Conservation (phyloP, 2,113 vertebrate genomes). For the Nothoprocta pentlandii region DNA sequence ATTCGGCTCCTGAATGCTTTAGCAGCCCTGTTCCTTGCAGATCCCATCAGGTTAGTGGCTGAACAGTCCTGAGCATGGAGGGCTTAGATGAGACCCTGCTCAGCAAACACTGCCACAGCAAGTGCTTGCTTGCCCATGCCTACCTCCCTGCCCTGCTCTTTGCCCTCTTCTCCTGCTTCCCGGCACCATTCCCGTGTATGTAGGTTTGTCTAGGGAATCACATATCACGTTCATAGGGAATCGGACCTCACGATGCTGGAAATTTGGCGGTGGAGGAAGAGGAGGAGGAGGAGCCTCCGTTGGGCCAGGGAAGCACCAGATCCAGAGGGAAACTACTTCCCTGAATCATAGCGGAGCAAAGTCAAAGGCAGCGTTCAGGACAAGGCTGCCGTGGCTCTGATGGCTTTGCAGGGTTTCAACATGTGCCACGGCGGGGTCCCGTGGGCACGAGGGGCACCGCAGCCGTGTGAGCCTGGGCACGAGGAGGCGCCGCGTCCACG, state of each 20-base stretch:
- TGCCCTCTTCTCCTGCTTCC: neutral
- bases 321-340: neutral
- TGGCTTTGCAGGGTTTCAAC: slow-evolving; percentile 46
- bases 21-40: neutral
- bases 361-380: slow-evolving; percentile 1
- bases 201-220: too few species aligned
- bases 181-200: neutral
- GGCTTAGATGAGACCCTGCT: neutral
- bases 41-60: rapidly evolving
- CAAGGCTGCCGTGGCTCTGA: neutral
- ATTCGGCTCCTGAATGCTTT: neutral
- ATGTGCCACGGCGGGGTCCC: slow-evolving; percentile 64
- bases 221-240: too few species aligned
- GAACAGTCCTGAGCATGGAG: neutral
- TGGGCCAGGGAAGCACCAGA: neutral
- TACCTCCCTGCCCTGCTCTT: neutral
- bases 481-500: too few species aligned
- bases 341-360: neutral
- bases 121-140: neutral
- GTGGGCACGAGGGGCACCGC: neutral
- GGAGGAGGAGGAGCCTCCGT: neutral
- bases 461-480: too few species aligned
- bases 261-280: neutral
- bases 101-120: neutral
- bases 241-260: neutral